Evolutionary conservation across 2,888 invertebrate genomes (phyloP), one percentile per base, ranked within the genome.

Genomic region (Acheta domesticus): DNA sequence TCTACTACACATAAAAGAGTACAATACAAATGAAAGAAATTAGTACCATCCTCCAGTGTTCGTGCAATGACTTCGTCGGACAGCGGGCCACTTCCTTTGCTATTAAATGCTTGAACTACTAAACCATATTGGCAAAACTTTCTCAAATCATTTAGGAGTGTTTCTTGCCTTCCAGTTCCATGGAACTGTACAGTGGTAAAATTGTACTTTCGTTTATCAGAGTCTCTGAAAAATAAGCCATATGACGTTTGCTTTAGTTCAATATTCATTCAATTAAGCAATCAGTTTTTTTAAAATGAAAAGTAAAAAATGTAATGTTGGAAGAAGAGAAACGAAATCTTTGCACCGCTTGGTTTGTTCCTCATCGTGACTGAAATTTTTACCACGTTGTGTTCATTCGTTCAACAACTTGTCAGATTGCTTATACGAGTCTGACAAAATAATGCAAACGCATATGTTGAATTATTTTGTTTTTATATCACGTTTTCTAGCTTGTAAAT

Each of bases 1-100:
- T 36, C 36, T 36, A 36, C 36, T 36, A 36, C 36, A 36, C 36
- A 36, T 36, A 36, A 36, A 36, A 36, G 36, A 36, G 36, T 36
- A 36, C 36, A 36, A 36, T 36, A 36, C 36, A 62, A 62, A 62
- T 62, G 62, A 62, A 62, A 62, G 62, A 62, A 62, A 62, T 62
- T 62, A 62, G 62, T 62, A 84, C 84, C 84, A 82, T 84, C 84
- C 81, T 84, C 80, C 8, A 83, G 87, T 85, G 84, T 89, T 85
- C 83, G 83, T 11, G 83, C 81, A 20, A 83, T 80, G 62, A 83
- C 81, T 62, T 84, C 84, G 20, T 81, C 80, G 2, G 83, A 83
- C 23, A 84, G 81, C 11, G 86, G 86, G 0, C 86, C 86, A 2
- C 84, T 82, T 36, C 86, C 85, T 80, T 84, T 82, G 75, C 83